Percentiles rank a stretch among this genome's conserved stretches.
Evolutionary conservation across 2,113 vertebrate species (phyloP).

Genomic region (Etia nguti): DNA sequence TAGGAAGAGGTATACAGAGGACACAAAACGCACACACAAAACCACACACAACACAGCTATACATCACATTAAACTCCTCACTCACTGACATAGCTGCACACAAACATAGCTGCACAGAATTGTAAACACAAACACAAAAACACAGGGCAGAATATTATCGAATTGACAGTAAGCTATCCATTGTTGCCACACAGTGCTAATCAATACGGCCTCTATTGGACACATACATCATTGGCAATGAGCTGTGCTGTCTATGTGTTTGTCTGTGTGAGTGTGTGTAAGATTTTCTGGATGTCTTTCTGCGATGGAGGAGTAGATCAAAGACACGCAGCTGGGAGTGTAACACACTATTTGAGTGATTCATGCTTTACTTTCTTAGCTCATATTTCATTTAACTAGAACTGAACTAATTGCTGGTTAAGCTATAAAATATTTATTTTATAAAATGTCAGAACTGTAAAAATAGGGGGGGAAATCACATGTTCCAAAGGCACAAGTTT

Average conservation of each 20-base stretch:
- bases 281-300: neutral
- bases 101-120: neutral
- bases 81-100: neutral
- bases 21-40: neutral
- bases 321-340: neutral
- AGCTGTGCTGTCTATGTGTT: conserved; percentile 11
- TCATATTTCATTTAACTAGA: neutral
- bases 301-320: conserved; percentile 7
- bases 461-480: neutral
- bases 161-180: conserved; percentile 37
- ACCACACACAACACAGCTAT: neutral
- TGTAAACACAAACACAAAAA: neutral
- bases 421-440: neutral
- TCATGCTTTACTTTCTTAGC: neutral
- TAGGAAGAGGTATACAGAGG: conserved; percentile 24
- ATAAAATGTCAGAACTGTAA: neutral
- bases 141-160: conserved; percentile 11
- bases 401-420: neutral
- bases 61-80: conserved; percentile 22
- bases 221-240: conserved; percentile 53
- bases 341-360: neutral
- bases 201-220: conserved; percentile 55
- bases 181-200: conserved; percentile 30
- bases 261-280: neutral
- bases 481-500: neutral